Evolutionary conservation across 2,888 invertebrate genomes (phyloP).

Genomic region (Zhuqinia jingwanae): DNA sequence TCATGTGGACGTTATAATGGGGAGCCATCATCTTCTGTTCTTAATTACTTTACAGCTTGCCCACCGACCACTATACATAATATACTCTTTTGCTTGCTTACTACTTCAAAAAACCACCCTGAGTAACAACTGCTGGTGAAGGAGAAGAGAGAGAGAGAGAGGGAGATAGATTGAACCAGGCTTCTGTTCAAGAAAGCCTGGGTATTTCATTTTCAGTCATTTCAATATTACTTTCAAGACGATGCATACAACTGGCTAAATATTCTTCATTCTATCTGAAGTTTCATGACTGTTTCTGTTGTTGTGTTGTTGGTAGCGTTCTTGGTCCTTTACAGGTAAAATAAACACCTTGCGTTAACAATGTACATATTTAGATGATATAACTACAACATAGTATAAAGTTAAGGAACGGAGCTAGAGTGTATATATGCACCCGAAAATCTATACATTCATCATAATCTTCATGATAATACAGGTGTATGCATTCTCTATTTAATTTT

Average conservation of each 20-base stretch:
- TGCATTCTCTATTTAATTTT: constrained; percentile 5
- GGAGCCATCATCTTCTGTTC: background rate
- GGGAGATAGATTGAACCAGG: background rate
- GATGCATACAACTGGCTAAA: background rate
- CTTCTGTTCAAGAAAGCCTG: background rate
- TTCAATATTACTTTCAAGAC: background rate
- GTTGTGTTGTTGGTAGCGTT: no score
- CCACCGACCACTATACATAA: no score
- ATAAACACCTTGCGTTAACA: background rate
- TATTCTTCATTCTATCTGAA: background rate
- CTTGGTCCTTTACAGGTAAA: background rate
- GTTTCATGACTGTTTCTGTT: no score
- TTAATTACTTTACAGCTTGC: constrained; percentile 10
- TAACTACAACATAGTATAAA: background rate
- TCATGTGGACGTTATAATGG: background rate
- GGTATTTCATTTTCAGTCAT: background rate
- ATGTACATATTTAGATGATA: background rate
- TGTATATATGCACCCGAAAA: background rate
- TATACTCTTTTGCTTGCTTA: background rate
- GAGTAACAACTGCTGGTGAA: background rate
- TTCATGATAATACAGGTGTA: background rate
- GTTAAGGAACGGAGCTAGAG: no score
- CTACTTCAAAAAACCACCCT: background rate
- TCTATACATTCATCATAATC: background rate
- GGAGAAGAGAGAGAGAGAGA: no score